Percentiles rank a stretch among this genome's conserved stretches.
These are phyloP conservation scores for Pollenia griseotomentosa DNA, from an alignment of 2,888 invertebrate species.

Conservation along the genomic window DNA sequence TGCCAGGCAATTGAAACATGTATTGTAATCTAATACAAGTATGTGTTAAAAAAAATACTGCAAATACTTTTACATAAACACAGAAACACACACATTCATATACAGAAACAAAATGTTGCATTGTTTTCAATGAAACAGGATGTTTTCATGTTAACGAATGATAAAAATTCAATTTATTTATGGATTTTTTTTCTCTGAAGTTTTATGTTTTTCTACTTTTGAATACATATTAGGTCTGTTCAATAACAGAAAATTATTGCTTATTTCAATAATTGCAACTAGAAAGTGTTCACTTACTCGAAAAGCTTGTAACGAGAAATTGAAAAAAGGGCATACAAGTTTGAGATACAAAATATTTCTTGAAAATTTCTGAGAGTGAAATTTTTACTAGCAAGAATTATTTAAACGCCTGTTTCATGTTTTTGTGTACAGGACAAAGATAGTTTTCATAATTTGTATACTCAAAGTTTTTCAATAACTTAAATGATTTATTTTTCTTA, in stretches of 20 bases:
- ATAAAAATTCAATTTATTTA: conserved; percentile 59
- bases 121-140: conserved; percentile 46
- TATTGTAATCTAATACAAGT: conserved; percentile 53
- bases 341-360: too few species aligned
- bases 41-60: conserved; percentile 42
- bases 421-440: too few species aligned
- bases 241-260: not conserved
- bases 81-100: not conserved
- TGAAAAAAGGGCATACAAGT: too few species aligned
- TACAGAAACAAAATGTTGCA: conserved; percentile 27
- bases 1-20: conserved; percentile 51
- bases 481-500: too few species aligned
- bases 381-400: too few species aligned
- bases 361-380: too few species aligned
- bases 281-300: too few species aligned
- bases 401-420: too few species aligned
- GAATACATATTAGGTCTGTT: not conserved
- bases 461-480: too few species aligned
- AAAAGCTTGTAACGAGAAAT: too few species aligned
- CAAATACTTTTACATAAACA: not conserved
- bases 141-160: conserved; percentile 49
- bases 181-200: conserved; percentile 1
- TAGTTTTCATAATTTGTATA: too few species aligned
- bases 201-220: not conserved
- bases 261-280: not conserved